Evolutionary conservation across 2,797 vertebrate species (phyloP).

Genomic region (Onychomys arenicola): DNA sequence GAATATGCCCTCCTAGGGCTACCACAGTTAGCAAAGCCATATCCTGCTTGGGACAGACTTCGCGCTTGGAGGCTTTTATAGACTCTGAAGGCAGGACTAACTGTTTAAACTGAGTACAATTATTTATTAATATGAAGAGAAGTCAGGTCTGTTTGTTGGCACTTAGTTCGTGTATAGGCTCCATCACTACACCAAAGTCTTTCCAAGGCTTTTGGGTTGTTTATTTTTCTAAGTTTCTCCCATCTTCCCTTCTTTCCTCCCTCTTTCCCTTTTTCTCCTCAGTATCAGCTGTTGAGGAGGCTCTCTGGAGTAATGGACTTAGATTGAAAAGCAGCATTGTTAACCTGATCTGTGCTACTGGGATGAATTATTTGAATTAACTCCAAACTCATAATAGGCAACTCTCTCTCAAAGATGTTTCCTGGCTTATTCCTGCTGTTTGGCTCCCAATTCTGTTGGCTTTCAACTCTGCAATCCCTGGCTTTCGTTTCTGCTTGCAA

Average conservation of each 20-base stretch:
- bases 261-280: background rate
- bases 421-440: background rate
- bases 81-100: background rate
- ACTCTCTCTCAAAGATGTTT: background rate
- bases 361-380: slow-evolving; percentile 41
- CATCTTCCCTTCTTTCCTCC: no score
- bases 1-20: background rate
- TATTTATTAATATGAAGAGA: background rate
- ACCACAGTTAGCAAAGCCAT: background rate
- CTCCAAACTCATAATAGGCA: background rate
- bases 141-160: background rate
- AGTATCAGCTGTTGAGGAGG: background rate
- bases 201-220: background rate
- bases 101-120: background rate
- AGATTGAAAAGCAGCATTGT: background rate
- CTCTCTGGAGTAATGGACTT: background rate
- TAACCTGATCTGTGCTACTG: background rate
- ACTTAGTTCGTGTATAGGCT: background rate
- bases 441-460: background rate
- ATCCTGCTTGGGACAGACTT: background rate
- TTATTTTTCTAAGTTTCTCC: background rate
- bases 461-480: background rate
- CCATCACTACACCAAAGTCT: background rate
- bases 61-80: background rate
- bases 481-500: background rate